These are phyloP conservation scores for Drosophila histrio DNA, from an alignment of 2,888 invertebrate genomes.

Conservation along the genomic window DNA sequence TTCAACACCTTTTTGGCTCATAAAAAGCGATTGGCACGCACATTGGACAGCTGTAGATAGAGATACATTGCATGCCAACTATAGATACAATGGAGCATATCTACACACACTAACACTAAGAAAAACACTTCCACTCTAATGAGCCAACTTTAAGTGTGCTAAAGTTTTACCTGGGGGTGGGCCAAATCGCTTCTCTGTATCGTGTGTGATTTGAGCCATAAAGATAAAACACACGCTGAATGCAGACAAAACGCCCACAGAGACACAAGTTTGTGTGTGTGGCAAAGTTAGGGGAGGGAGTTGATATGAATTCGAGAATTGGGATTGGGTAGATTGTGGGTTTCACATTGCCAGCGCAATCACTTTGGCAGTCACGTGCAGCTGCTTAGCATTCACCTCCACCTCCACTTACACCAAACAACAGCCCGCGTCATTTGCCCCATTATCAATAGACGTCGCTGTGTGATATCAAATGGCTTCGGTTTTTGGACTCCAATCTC, in stretches of 20 bases:
- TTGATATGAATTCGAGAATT: conserved; percentile 32
- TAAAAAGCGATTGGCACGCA: conserved; percentile 62
- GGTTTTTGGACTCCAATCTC: conserved; percentile 62
- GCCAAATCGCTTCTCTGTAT: conserved; percentile 8
- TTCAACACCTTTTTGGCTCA: conserved; percentile 61
- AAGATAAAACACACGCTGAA: conserved; percentile 66
- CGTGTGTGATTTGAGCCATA: conserved; percentile 68
- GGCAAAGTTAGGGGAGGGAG: conserved; percentile 7
- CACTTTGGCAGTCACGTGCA: conserved; percentile 76
- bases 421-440: conserved; percentile 60
- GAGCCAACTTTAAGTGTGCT: conserved; percentile 67
- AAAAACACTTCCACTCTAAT: conserved; percentile 64
- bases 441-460: conserved; percentile 58
- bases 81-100: conserved; percentile 29
- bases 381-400: conserved; percentile 70
- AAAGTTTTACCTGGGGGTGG: conserved; percentile 53
- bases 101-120: conserved; percentile 6
- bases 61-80: conserved; percentile 39
- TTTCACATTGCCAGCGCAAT: conserved; percentile 28
- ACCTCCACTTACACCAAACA: conserved; percentile 17
- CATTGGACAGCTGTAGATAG: conserved; percentile 18
- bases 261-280: conserved; percentile 39
- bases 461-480: conserved; percentile 42
- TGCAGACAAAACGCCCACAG: conserved; percentile 53
- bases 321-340: conserved; percentile 17